Conservation (phyloP, 2,888 invertebrate genomes). For the Ennomos quercinarius region DNA sequence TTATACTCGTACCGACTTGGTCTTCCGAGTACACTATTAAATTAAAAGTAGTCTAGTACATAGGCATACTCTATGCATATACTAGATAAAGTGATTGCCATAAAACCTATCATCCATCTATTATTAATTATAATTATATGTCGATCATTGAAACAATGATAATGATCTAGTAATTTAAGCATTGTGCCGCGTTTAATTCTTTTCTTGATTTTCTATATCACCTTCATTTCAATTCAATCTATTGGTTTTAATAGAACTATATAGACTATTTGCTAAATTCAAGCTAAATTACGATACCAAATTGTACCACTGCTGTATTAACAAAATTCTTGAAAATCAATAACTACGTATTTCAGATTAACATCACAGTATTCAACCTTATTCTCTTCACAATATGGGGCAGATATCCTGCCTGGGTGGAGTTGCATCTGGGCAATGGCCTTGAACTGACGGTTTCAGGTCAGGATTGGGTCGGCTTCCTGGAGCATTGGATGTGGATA, state of each 20-base stretch:
- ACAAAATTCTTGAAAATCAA: conserved; percentile 40
- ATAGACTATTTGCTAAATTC: conserved; percentile 25
- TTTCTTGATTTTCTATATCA: too few species aligned
- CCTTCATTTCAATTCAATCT: background rate
- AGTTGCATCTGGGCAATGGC: conserved; percentile 43
- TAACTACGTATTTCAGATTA: conserved; percentile 11
- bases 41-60: too few species aligned
- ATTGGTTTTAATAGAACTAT: conserved; percentile 9
- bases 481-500: conserved; percentile 20
- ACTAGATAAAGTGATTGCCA: too few species aligned
- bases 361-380: conserved; percentile 19
- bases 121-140: too few species aligned
- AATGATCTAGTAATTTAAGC: too few species aligned
- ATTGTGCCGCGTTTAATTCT: too few species aligned
- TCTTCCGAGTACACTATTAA: too few species aligned
- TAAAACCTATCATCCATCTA: too few species aligned
- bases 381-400: conserved; percentile 11
- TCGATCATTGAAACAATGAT: too few species aligned
- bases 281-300: conserved; percentile 32
- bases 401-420: conserved; percentile 12
- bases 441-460: conserved; percentile 55
- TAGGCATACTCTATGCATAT: too few species aligned
- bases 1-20: too few species aligned
- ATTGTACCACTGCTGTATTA: conserved; percentile 31
- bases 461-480: conserved; percentile 51